phyloP scores from a whole-genome alignment of 2,113 vertebrate genomes.

The Lophochroa leadbeateri region DNA sequence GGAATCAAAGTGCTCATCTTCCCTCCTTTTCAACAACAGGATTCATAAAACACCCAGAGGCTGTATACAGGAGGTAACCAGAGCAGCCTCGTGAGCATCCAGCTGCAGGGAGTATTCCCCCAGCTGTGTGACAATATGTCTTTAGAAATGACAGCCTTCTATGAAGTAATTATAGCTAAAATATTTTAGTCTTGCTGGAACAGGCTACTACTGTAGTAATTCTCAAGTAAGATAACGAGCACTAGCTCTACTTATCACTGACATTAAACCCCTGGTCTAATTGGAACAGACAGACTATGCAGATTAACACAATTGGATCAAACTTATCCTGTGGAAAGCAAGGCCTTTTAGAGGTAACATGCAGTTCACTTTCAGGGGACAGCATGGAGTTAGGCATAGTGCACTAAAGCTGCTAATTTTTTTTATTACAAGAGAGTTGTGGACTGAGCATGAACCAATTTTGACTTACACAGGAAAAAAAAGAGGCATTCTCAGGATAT shows the following conservation, averaged over 20 bases:
- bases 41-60: not conserved
- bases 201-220: not conserved
- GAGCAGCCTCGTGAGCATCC: not conserved
- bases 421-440: not conserved
- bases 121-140: not conserved
- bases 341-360: not conserved
- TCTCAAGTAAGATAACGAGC: not conserved
- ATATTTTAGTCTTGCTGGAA: not conserved
- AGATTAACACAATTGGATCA: slow-evolving; percentile 29
- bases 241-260: not conserved
- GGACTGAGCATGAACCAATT: not conserved
- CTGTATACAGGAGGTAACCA: not conserved
- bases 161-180: not conserved
- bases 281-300: not conserved
- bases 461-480: not conserved
- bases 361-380: not conserved
- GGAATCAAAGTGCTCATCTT: not conserved
- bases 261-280: not conserved
- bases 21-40: not conserved
- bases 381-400: accelerated
- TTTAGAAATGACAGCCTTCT: not conserved
- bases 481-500: not conserved
- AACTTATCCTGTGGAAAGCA: not conserved
- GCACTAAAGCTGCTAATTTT: not conserved
- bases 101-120: slow-evolving; percentile 26